Conservation (phyloP, 2,797 vertebrate species). For the Nyctibius grandis region DNA sequence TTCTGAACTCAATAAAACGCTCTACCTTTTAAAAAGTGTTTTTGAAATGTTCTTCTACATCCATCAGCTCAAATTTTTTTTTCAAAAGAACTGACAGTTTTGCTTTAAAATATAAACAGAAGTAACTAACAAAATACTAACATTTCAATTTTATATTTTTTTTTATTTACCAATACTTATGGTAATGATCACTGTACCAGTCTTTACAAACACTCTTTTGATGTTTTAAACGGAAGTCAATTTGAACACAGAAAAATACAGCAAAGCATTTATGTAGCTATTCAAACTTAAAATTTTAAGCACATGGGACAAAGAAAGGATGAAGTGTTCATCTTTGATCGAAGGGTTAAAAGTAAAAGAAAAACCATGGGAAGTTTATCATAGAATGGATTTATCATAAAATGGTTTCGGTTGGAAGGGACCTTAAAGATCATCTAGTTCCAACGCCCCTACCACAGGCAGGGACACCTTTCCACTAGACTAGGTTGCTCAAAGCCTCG, state of each 20-base stretch:
- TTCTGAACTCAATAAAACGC: neutral
- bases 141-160: neutral
- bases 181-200: neutral
- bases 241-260: neutral
- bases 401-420: too few relatives aligned
- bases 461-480: too few relatives aligned
- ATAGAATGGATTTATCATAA: too few relatives aligned
- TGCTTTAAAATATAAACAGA: neutral
- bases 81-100: neutral
- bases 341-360: neutral
- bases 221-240: neutral
- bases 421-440: too few relatives aligned
- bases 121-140: neutral
- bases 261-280: neutral
- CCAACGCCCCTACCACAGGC: too few relatives aligned
- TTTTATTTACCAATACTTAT: neutral
- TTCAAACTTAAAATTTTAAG: neutral
- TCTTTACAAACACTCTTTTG: neutral
- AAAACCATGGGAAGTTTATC: accelerated
- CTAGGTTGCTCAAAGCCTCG: too few relatives aligned
- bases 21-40: neutral
- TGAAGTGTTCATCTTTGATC: neutral
- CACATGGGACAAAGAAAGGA: neutral
- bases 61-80: neutral
- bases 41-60: neutral